A percentile compares a stretch with the other conserved stretches of the same genome.
These are phyloP conservation scores for Alsophila aescularia DNA, from an alignment of 2,888 invertebrate species.

Conservation along the genomic window DNA sequence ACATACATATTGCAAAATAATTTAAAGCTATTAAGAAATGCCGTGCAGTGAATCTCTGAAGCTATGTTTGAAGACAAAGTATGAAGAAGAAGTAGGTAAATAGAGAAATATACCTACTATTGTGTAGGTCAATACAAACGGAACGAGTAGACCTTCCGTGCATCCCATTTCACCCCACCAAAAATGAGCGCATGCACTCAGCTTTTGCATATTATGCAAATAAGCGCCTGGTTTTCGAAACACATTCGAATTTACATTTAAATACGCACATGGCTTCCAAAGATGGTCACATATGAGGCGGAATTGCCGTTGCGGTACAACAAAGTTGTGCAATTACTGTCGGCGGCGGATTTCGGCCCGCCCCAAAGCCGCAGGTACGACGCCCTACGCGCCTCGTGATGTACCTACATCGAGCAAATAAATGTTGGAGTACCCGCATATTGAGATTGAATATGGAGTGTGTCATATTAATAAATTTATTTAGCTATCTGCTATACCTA, in stretches of 20 bases:
- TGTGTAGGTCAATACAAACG: too few species aligned
- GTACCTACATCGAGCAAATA: slow-evolving; percentile 3
- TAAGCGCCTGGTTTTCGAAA: slow-evolving; percentile 35
- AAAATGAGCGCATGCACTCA: slow-evolving; percentile 36
- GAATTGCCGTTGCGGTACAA: slow-evolving; percentile 43
- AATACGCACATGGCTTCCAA: slow-evolving; percentile 44
- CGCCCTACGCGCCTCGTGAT: slow-evolving; percentile 8
- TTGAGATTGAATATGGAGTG: too few species aligned
- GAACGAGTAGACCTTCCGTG: slow-evolving; percentile 4
- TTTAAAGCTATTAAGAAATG: too few species aligned
- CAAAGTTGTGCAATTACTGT: slow-evolving; percentile 56
- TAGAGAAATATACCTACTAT: too few species aligned
- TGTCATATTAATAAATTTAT: too few species aligned
- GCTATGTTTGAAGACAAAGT: too few species aligned
- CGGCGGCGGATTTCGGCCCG: slow-evolving; percentile 47
- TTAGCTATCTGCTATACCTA: too few species aligned
- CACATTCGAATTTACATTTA: slow-evolving; percentile 41
- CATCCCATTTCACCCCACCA: slow-evolving; percentile 18
- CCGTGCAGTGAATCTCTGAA: too few species aligned
- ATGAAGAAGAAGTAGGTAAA: too few species aligned
- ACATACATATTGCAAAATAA: too few species aligned
- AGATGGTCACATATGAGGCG: slow-evolving; percentile 43
- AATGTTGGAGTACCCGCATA: not conserved
- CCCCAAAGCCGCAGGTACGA: slow-evolving; percentile 47
- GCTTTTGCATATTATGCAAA: slow-evolving; percentile 35